These are phyloP conservation scores for Sepioteuthis lessoniana DNA, from an alignment of 2,888 invertebrate species.

Conservation along the genomic window DNA sequence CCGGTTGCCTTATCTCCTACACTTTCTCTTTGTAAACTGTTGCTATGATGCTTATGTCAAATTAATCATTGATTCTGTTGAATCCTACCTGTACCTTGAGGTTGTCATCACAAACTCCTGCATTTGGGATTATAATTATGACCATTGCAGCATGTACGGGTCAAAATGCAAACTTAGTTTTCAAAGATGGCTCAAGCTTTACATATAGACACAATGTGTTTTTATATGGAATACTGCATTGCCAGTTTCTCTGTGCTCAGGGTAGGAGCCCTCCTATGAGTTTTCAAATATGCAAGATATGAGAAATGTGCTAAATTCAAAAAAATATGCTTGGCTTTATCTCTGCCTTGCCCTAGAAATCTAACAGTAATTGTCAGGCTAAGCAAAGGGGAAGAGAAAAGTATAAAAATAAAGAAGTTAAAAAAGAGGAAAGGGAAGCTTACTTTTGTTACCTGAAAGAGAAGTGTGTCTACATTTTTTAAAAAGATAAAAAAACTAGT, in stretches of 20 bases:
- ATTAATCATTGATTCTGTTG: constrained; percentile 71
- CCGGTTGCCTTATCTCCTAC: constrained; percentile 63
- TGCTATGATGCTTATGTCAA: constrained; percentile 75
- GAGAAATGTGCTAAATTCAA: too few relatives aligned
- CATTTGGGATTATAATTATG: constrained; percentile 77
- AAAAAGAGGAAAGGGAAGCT: too few relatives aligned
- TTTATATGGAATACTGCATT: constrained; percentile 77
- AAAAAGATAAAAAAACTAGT: too few relatives aligned
- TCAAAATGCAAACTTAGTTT: constrained; percentile 75
- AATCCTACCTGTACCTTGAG: constrained; percentile 73
- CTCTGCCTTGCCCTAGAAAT: too few relatives aligned
- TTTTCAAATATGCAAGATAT: too few relatives aligned
- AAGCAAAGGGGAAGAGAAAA: too few relatives aligned
- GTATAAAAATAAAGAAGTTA: too few relatives aligned
- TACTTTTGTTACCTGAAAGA: too few relatives aligned
- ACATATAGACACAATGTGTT: constrained; percentile 72
- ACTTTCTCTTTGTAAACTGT: constrained; percentile 76
- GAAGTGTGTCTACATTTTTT: too few relatives aligned
- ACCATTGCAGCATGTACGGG: constrained; percentile 73
- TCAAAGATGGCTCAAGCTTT: constrained; percentile 70
- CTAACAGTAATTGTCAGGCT: too few relatives aligned
- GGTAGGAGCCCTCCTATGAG: too few relatives aligned
- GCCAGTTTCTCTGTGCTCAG: constrained; percentile 75
- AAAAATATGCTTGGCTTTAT: too few relatives aligned
- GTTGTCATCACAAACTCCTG: constrained; percentile 77